Conservation (phyloP, 2,888 invertebrate genomes). For the Chymomyza caudatula region DNA sequence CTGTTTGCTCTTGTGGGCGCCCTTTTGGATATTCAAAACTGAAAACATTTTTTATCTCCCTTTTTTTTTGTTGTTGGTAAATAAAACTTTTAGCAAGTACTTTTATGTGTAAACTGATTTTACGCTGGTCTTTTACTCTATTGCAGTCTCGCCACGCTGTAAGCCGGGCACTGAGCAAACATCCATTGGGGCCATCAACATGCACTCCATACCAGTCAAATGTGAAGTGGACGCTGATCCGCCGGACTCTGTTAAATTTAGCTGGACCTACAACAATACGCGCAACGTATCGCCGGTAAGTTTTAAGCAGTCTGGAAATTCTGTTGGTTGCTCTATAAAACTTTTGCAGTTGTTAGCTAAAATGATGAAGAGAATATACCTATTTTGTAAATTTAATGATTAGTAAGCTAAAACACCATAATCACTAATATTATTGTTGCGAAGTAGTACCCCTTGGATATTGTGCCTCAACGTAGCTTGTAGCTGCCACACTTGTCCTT, state of each 20-base stretch:
- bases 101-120: not conserved
- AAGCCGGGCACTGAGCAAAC: slow-evolving; percentile 85
- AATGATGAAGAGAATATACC: no score
- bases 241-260: slow-evolving; percentile 84
- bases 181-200: slow-evolving; percentile 85
- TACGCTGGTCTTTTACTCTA: not conserved
- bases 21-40: slow-evolving; percentile 25
- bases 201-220: slow-evolving; percentile 85
- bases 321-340: not conserved
- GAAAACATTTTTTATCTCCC: slow-evolving; percentile 28
- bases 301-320: slow-evolving; percentile 17
- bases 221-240: slow-evolving; percentile 92
- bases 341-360: not conserved
- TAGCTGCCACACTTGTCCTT: no score
- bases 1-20: not conserved
- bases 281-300: slow-evolving; percentile 86
- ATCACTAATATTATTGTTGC: no score
- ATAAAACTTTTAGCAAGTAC: not conserved
- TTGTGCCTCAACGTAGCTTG: no score
- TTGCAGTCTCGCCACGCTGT: slow-evolving; percentile 87
- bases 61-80: not conserved
- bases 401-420: no score
- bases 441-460: no score
- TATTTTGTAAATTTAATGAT: no score
- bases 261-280: slow-evolving; percentile 91